These are phyloP conservation scores for Propithecus perrieri DNA, from an alignment of 2,797 vertebrate species.

Conservation along the genomic window DNA sequence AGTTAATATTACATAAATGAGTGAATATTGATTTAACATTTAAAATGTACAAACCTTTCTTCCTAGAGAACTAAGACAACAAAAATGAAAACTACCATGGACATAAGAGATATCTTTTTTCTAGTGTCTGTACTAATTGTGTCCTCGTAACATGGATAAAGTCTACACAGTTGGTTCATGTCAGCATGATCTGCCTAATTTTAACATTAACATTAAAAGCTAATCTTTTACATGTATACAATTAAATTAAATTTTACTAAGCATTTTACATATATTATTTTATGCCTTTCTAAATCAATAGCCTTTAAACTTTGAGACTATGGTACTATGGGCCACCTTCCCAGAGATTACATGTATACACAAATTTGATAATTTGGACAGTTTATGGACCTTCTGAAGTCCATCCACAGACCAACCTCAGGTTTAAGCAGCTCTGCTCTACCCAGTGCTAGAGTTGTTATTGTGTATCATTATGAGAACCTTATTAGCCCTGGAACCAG, in stretches of 20 bases:
- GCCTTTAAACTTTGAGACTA: background rate
- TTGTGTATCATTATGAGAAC: background rate
- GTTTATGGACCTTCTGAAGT: background rate
- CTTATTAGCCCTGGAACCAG: background rate
- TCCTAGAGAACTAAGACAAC: background rate
- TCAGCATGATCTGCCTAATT: background rate
- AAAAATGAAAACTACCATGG: background rate
- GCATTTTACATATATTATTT: constrained; percentile 20
- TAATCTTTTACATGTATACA: background rate
- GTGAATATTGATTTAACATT: background rate
- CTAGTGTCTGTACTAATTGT: background rate
- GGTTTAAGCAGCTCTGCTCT: background rate
- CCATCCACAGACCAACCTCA: background rate
- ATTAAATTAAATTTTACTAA: background rate
- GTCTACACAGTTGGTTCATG: background rate
- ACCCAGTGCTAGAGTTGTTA: background rate
- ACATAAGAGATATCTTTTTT: background rate
- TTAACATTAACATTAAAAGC: constrained; percentile 22
- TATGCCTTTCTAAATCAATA: background rate
- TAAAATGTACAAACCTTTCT: background rate
- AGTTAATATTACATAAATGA: background rate
- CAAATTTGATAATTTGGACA: background rate
- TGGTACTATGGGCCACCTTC: background rate
- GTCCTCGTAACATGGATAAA: background rate
- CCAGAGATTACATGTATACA: background rate